Conservation (phyloP, 2,888 invertebrate species). For the Lepetodrilus schrolli region DNA sequence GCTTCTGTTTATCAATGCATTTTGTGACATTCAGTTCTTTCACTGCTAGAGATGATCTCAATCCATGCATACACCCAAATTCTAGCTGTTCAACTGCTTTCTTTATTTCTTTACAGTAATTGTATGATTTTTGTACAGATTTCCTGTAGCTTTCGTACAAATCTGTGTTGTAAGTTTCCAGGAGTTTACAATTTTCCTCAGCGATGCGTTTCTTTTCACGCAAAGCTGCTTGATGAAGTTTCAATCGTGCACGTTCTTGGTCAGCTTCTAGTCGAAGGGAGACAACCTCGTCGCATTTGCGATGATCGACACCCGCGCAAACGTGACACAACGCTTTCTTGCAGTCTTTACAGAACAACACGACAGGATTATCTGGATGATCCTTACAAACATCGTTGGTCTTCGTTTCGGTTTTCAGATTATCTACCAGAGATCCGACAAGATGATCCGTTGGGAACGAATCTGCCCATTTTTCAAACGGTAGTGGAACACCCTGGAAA, state of each 20-base stretch:
- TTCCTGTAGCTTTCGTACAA: no score
- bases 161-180: no score
- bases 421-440: neutral
- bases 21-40: no score
- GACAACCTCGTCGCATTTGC: conserved; percentile 12
- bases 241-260: neutral
- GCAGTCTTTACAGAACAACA: neutral
- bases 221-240: neutral
- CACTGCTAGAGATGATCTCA: no score
- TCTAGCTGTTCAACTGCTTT: no score
- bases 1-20: no score
- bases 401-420: neutral
- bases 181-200: neutral
- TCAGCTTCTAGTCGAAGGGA: conserved; percentile 9
- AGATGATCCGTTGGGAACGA: neutral
- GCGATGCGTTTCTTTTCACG: neutral
- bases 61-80: no score
- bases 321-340: neutral
- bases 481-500: neutral
- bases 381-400: neutral
- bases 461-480: neutral
- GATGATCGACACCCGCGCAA: conserved; percentile 2
- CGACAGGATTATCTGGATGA: neutral
- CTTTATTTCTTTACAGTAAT: no score
- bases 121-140: no score